Conservation (phyloP, 2,797 vertebrate species). For the Sciaenops ocellatus region DNA sequence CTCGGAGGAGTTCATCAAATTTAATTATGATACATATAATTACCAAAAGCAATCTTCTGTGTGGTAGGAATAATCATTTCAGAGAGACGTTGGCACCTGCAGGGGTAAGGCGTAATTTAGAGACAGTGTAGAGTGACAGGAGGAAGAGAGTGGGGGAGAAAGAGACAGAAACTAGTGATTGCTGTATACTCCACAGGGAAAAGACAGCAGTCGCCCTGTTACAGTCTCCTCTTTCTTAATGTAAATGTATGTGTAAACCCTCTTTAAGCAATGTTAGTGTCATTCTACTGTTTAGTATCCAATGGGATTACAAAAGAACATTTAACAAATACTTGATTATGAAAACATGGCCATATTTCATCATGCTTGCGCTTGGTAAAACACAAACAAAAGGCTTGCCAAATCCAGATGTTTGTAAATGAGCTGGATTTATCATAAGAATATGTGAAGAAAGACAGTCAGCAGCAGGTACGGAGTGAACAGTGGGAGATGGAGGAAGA, state of each 20-base stretch:
- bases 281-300: slow-evolving; percentile 19
- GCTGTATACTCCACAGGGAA: slow-evolving; percentile 58
- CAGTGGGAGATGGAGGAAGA: slow-evolving; percentile 37
- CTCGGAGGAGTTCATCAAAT: slow-evolving; percentile 86
- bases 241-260: slow-evolving; percentile 50
- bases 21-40: slow-evolving; percentile 89
- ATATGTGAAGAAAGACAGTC: slow-evolving; percentile 10
- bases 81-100: slow-evolving; percentile 79
- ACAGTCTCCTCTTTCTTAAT: slow-evolving; percentile 60
- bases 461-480: slow-evolving; percentile 41
- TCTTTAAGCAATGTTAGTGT: slow-evolving; percentile 23
- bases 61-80: slow-evolving; percentile 85
- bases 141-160: slow-evolving; percentile 48
- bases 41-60: slow-evolving; percentile 88
- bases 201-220: slow-evolving; percentile 59
- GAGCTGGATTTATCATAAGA: slow-evolving; percentile 42
- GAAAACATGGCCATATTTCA: slow-evolving; percentile 40
- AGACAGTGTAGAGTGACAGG: slow-evolving; percentile 73
- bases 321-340: slow-evolving; percentile 34
- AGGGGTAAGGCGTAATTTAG: slow-evolving; percentile 81
- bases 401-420: slow-evolving; percentile 58
- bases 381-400: slow-evolving; percentile 41
- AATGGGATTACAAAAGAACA: slow-evolving; percentile 24
- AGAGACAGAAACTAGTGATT: slow-evolving; percentile 65
- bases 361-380: slow-evolving; percentile 7